phyloP scores from a whole-genome alignment of 1,140 invertebrate species.

The Paramacrobiotus metropolitanus region DNA sequence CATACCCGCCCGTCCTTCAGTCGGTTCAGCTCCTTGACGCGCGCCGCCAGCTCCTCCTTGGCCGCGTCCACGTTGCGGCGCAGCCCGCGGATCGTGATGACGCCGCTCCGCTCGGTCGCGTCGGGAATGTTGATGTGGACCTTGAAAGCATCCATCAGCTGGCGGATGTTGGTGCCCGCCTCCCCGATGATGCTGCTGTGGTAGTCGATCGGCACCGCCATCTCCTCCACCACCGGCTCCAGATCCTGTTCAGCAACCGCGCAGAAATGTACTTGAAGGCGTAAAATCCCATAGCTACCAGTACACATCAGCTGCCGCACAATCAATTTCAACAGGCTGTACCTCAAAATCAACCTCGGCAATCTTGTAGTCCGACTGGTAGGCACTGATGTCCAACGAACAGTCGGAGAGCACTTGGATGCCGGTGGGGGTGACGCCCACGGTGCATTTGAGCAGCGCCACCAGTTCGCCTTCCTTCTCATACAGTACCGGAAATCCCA shows the following conservation, averaged over 20 bases:
- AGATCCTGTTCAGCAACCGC: neutral
- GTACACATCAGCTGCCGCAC: too few relatives aligned
- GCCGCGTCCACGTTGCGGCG: slow-evolving; percentile 59
- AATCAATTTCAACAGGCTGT: too few relatives aligned
- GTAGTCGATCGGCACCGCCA: slow-evolving; percentile 65
- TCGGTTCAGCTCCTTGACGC: too few relatives aligned
- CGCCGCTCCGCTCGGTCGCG: slow-evolving; percentile 42
- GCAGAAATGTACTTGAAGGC: too few relatives aligned
- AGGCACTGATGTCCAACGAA: slow-evolving; percentile 54
- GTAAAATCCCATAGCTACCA: too few relatives aligned
- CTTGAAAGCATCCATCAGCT: slow-evolving; percentile 64
- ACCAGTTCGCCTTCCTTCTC: slow-evolving; percentile 55
- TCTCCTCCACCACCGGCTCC: slow-evolving; percentile 21
- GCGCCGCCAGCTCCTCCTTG: too few relatives aligned
- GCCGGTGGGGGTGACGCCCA: slow-evolving; percentile 80
- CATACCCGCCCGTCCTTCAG: slow-evolving; percentile 53
- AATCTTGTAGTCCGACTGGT: slow-evolving; percentile 54
- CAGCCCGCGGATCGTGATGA: slow-evolving; percentile 37
- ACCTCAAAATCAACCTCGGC: slow-evolving; percentile 61
- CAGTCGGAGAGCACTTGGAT: slow-evolving; percentile 83
- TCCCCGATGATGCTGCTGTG: slow-evolving; percentile 80
- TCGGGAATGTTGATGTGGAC: slow-evolving; percentile 67
- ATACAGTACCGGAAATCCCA: slow-evolving; percentile 74
- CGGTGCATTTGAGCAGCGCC: slow-evolving; percentile 95
- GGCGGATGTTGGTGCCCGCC: slow-evolving; percentile 60